Evolutionary conservation across 2,113 vertebrate genomes (phyloP), one percentile per base, ranked within the genome.

Genomic region (Misgurnus mizolepis): DNA sequence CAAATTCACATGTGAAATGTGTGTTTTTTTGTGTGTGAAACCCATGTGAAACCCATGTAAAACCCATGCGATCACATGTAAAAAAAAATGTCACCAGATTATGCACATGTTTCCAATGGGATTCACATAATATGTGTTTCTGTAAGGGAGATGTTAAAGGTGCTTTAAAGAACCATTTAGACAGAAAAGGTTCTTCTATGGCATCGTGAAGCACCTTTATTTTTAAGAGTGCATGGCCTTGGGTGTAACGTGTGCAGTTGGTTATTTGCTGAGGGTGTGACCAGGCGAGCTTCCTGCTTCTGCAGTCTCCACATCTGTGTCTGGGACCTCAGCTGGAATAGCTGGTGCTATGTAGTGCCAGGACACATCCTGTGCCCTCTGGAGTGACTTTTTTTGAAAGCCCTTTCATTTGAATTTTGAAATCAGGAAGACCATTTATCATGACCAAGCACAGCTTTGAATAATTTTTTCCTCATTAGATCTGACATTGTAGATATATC

Each of bases 221-320:
- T 34, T 34, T 34, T 34, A 34, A 34, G 27, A 34, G 27, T 34
- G 27, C 53, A 11, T 68, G 11, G n/a, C 80, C 68, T 87, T 65
- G 85, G 88, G 88, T 83, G 84, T 89, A 86, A 86, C 84, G 85
- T 91, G 86, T 88, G 85, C 87, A 88, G 85, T 88, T 87, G 91
- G 89, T 90, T 93, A 89, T 92, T 91, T 92, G 89, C 86, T 49
- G 89, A 92, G 91, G 92, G 92, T 89, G 91, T 93, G 90, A 88
- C 88, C 82, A 80, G 85, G 65, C 88, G 82, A 12, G 84, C 85
- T 90, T 90, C 89, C 89, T 89, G 84, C 88, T 73, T 84, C 80
- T 85, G 84, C 76, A 78, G 68, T n/a, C 61, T 69, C 80, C 72
- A 76, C 85, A 79, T 80, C 65, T 83, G 67, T 79, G 77, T 85